phyloP scores from a whole-genome alignment of 1,140 invertebrate genomes.

The Bombus vancouverensis region DNA sequence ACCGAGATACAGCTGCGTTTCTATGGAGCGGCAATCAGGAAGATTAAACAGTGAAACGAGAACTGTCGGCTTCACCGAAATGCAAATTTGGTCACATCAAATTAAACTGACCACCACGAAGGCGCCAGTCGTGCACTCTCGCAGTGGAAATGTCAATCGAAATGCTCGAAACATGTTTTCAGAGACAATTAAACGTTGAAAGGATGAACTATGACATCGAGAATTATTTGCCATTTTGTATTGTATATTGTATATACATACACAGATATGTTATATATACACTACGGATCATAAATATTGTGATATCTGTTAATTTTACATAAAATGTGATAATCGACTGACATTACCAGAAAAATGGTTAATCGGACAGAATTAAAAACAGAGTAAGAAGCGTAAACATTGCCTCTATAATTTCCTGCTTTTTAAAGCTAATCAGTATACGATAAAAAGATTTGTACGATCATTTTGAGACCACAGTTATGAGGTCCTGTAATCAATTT shows the following conservation, averaged over 20 bases:
- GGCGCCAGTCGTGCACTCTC: slow-evolving; percentile 54
- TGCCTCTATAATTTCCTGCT: too few species aligned
- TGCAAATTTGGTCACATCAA: slow-evolving; percentile 61
- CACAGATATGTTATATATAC: not conserved
- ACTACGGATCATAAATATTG: too few species aligned
- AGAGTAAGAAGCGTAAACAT: too few species aligned
- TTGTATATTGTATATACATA: too few species aligned
- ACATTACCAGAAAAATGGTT: too few species aligned
- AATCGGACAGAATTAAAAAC: too few species aligned
- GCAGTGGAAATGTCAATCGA: slow-evolving; percentile 43
- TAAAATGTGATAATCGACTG: too few species aligned
- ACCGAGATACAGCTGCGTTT: slow-evolving; percentile 33
- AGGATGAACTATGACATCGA: not conserved
- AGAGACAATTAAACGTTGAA: slow-evolving; percentile 30
- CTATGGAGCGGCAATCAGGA: slow-evolving; percentile 19
- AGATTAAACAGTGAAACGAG: slow-evolving; percentile 42
- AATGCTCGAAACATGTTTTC: slow-evolving; percentile 32
- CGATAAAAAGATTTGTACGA: too few species aligned
- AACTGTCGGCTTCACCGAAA: slow-evolving; percentile 46
- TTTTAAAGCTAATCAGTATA: too few species aligned
- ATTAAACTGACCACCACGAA: slow-evolving; percentile 50
- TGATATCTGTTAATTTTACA: too few species aligned
- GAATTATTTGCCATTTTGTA: not conserved
- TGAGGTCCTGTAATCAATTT: too few species aligned
- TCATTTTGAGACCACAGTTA: too few species aligned